Conservation (phyloP, 2,797 vertebrate genomes). For the Paratrypauchen microcephalus region DNA sequence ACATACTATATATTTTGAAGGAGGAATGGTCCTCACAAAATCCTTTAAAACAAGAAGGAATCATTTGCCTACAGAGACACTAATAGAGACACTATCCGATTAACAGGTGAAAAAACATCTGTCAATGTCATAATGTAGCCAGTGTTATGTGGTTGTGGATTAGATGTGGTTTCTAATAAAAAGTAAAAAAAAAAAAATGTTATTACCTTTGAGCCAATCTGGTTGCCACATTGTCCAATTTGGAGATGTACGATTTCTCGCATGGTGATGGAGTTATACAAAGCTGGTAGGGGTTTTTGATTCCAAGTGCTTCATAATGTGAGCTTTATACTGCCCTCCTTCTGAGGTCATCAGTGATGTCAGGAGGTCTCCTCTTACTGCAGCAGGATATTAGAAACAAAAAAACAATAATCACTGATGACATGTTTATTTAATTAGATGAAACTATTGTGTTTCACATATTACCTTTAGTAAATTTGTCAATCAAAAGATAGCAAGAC, state of each 20-base stretch:
- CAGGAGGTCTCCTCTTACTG: constrained; percentile 31
- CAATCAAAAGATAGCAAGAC: background rate
- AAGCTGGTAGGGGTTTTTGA: constrained; percentile 48
- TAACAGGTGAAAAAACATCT: background rate
- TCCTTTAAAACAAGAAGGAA: too few species aligned
- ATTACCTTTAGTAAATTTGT: background rate
- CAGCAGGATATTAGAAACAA: background rate
- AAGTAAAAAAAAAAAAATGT: background rate
- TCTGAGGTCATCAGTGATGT: constrained; percentile 68
- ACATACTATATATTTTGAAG: too few species aligned
- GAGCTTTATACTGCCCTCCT: constrained; percentile 53
- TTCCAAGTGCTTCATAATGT: constrained; percentile 17
- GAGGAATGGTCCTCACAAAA: too few species aligned
- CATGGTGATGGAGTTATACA: constrained; percentile 77
- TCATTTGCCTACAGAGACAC: too few species aligned
- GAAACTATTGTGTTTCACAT: background rate
- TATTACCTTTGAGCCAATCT: constrained; percentile 93
- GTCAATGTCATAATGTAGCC: too few species aligned
- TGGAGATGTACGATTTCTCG: constrained; percentile 97
- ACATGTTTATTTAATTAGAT: background rate
- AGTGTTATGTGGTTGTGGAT: background rate
- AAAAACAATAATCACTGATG: background rate
- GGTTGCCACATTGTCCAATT: constrained; percentile 98
- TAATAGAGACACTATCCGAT: background rate
- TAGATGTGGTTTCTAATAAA: background rate